Evolutionary conservation across 2,797 vertebrate species (phyloP), one percentile per base, ranked within the genome.

Genomic region (Falco peregrinus): DNA sequence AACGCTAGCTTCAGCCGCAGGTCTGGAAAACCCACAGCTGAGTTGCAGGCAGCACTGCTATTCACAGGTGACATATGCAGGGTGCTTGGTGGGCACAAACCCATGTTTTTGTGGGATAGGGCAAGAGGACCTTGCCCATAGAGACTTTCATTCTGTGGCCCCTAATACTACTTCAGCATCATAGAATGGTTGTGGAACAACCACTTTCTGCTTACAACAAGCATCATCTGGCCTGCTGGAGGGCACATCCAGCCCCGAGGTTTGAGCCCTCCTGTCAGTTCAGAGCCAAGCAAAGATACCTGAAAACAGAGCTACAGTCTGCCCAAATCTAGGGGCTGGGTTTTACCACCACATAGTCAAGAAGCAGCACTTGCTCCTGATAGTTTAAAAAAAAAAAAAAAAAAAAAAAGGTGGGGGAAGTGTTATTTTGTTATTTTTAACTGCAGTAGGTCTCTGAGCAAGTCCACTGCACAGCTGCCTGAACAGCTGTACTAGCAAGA

Each of bases 381-480:
- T 13, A 67, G 29, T 16, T 79, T 3, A 1, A 21, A 19, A 16
- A 12, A 37, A n/a, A 41, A 39, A 26, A 13, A 13, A 2, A 13
- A 2, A 3, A 25, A 29, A 6, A 26, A 7, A 9, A 8, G 3
- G 10, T 13, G 15, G 5, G 8, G 17, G 47, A 70, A 71, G 19
- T 17, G 48, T 12, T 89, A 82, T 82, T 95, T 96, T 17, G 48
- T 12, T 90, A 82, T 82, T 95, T 97, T 94, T 77, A 93, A 82
- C 68, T 77, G 45, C n/a, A 87, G 5, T 8, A 82, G 25, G 33
- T 85, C 67, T 65, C 80, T 67, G 50, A 78, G 54, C 43, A 57
- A 88, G 85, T 29, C 63, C 65, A 48, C 19, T 26, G 51, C 83
- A 75, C 86, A 95, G 81, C 87, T 95, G 86, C 56, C 31, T 43